Base-by-base conservation (phyloP, 2,797 vertebrate genomes). In the Muscicapa comitata region DNA sequence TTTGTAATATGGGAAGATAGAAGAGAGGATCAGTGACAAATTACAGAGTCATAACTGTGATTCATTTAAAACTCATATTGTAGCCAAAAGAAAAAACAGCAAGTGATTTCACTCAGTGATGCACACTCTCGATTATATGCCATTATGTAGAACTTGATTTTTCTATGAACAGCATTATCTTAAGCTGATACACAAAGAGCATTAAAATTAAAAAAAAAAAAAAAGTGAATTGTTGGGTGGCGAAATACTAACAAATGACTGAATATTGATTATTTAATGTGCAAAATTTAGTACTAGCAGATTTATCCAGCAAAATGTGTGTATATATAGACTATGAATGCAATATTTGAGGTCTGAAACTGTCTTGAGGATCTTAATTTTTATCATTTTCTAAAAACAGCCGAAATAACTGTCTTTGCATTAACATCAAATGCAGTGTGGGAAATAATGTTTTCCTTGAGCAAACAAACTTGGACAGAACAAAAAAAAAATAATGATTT, bases 81-180 rank as follows among this genome's bases (percentile, higher is more conserved):
- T 14, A 78, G 12, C 9, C 55, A 57, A 84, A 71, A 79, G 9
- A 51, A 83, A 80, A 86, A 58, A 31, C 13, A 6, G 21, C 33
- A 86, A 63, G 37, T 13, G 19, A 23, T 88, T 88, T 81, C 21
- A 77, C 6, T 45, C 54, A 77, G 31, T 28, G 37, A 43, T 71
- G 13, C 8, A 40, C 16, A 9, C 8, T 62, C 29, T 65, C 0
- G 0, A 3, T 58, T 66, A 47, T 35, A 37, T 10, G 37, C 9
- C 4, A 0, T 63, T 53, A 18, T 23, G 54, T 11, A 70, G 7
- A 51, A 45, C 31, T 72, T 72, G 29, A 50, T 82, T 92, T 79
- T 91, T 91, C 13, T 31, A 50, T 6, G 33, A 40, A 58, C 2
- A 78, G 4, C 7, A 12, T 76, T 58, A 54, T 10, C 21, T 85